These are phyloP conservation scores for Acomys russatus DNA, from an alignment of 2,797 vertebrate species.

Conservation along the genomic window DNA sequence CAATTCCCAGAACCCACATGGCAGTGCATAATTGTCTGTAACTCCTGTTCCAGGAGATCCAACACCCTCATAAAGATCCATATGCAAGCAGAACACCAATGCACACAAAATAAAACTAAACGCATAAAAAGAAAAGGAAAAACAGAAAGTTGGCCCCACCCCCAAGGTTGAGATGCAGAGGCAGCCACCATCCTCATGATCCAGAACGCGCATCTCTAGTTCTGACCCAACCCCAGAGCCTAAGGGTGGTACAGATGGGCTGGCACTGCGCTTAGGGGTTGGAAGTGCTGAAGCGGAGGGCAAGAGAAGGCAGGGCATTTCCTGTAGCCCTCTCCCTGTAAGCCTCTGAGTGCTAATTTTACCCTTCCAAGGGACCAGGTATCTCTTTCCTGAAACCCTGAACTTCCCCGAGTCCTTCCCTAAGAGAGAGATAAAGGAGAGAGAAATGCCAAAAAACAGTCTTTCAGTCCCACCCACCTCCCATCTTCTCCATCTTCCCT, in stretches of 20 bases:
- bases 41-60: neutral
- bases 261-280: neutral
- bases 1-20: neutral
- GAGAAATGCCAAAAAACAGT: neutral
- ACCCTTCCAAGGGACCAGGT: neutral
- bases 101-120: neutral
- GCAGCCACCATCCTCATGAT: neutral
- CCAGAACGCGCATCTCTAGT: neutral
- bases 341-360: neutral
- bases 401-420: neutral
- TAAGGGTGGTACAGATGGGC: neutral
- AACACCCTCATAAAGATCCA: neutral
- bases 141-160: neutral
- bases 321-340: neutral
- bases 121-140: neutral
- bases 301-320: neutral
- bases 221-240: neutral
- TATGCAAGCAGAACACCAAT: neutral
- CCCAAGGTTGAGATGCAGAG: conserved; percentile 18
- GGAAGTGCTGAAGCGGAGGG: neutral
- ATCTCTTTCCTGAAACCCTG: neutral
- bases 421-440: neutral
- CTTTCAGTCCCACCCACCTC: neutral
- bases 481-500: neutral
- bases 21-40: neutral